Percentiles rank a stretch among this genome's conserved stretches.
These are phyloP conservation scores for Darevskia mixta DNA, from an alignment of 2,797 vertebrate species.

Conservation along the genomic window DNA sequence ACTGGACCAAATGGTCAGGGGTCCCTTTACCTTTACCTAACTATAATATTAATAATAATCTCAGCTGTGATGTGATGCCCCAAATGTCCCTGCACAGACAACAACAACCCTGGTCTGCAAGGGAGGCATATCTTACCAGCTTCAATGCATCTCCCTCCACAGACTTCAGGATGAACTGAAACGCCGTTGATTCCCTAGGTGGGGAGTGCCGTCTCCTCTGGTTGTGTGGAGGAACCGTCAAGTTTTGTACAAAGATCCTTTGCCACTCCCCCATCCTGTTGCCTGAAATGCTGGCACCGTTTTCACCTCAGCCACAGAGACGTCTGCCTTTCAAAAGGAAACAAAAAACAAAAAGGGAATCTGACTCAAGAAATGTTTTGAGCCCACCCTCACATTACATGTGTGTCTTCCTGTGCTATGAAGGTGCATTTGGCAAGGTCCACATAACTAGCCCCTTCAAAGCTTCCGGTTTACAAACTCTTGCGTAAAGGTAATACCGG, in stretches of 20 bases:
- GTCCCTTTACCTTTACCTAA: too few relatives aligned
- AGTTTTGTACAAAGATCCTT: slow-evolving; percentile 72
- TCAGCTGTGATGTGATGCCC: too few relatives aligned
- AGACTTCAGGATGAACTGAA: slow-evolving; percentile 81
- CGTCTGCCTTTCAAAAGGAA: accelerated
- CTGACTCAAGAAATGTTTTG: accelerated
- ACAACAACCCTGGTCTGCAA: too few relatives aligned
- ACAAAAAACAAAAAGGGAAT: not conserved
- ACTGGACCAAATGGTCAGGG: too few relatives aligned
- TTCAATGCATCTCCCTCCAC: slow-evolving; percentile 75
- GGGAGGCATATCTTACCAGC: slow-evolving; percentile 71
- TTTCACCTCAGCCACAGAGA: not conserved
- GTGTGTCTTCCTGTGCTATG: not conserved
- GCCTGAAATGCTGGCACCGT: accelerated
- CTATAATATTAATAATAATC: too few relatives aligned
- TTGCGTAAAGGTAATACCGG: too few relatives aligned
- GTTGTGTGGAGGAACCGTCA: slow-evolving; percentile 79
- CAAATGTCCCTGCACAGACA: too few relatives aligned
- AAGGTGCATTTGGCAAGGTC: not conserved
- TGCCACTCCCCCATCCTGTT: slow-evolving; percentile 80
- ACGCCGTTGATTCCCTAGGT: slow-evolving; percentile 71
- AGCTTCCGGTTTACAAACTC: too few relatives aligned
- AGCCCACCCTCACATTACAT: not conserved
- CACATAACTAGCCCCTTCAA: not conserved
- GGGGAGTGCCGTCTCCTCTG: slow-evolving; percentile 78